A percentile compares a stretch with the other conserved stretches of the same genome.
These are phyloP conservation scores for Yoshiicerus persimilis DNA, from an alignment of 1,140 invertebrate genomes.

Conservation along the genomic window DNA sequence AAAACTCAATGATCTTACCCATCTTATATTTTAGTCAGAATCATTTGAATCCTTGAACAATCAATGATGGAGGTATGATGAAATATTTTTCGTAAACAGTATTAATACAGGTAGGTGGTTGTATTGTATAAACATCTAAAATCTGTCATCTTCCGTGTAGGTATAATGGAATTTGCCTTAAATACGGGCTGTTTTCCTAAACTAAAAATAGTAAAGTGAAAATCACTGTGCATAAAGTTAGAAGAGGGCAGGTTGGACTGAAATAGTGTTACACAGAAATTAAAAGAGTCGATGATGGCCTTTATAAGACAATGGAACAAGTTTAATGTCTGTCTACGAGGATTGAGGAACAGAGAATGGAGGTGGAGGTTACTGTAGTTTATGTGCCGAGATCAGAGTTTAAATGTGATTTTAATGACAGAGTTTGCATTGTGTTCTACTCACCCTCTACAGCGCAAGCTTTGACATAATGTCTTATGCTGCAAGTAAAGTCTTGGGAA, in stretches of 20 bases:
- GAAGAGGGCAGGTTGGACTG: neutral
- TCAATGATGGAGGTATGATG: too few relatives aligned
- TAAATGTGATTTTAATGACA: constrained; percentile 11
- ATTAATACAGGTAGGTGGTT: too few relatives aligned
- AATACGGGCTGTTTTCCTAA: too few relatives aligned
- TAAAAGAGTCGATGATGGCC: neutral
- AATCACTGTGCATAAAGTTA: too few relatives aligned
- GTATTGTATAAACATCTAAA: too few relatives aligned
- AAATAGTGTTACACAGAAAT: neutral
- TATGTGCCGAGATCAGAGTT: neutral
- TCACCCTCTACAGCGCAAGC: neutral
- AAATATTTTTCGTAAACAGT: too few relatives aligned
- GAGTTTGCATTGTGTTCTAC: neutral
- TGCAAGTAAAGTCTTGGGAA: neutral
- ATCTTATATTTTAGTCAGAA: too few relatives aligned
- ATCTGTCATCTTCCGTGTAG: too few relatives aligned
- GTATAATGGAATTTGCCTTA: too few relatives aligned
- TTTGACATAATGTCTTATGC: neutral
- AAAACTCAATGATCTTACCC: too few relatives aligned
- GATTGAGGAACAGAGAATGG: neutral
- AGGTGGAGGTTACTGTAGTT: neutral
- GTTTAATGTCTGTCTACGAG: neutral
- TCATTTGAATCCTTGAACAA: too few relatives aligned
- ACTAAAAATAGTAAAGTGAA: too few relatives aligned
- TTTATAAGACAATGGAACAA: neutral